phyloP scores from a whole-genome alignment of 2,888 invertebrate genomes.

The Tholera decimalis region DNA sequence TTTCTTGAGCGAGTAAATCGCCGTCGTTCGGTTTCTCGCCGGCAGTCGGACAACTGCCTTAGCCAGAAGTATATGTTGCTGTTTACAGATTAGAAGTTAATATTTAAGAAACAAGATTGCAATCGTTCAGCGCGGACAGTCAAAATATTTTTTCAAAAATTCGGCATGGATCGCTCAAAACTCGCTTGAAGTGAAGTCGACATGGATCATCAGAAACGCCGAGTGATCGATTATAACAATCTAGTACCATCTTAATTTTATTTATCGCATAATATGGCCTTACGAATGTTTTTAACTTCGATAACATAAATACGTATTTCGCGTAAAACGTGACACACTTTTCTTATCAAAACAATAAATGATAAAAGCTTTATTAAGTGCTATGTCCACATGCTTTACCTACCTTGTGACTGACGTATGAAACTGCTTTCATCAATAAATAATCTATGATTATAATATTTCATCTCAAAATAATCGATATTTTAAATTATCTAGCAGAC shows the following conservation, averaged over 20 bases:
- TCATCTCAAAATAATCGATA: too few species aligned
- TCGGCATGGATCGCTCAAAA: too few species aligned
- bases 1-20: too few species aligned
- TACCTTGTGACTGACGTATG: background rate
- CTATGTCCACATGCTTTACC: conserved; percentile 13
- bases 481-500: too few species aligned
- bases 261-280: conserved; percentile 1
- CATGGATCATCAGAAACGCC: too few species aligned
- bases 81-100: too few species aligned
- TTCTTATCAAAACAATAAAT: conserved; percentile 38
- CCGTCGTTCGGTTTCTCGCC: too few species aligned
- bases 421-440: background rate
- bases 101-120: background rate
- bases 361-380: conserved; percentile 46
- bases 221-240: background rate
- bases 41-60: too few species aligned
- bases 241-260: background rate
- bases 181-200: background rate
- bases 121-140: background rate
- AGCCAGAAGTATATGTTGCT: too few species aligned
- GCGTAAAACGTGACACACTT: conserved; percentile 20
- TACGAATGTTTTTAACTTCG: conserved; percentile 11
- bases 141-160: background rate
- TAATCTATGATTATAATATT: too few species aligned
- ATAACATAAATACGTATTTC: conserved; percentile 10